These are phyloP conservation scores for Dryobota labecula DNA, from an alignment of 2,888 invertebrate species.

Conservation along the genomic window DNA sequence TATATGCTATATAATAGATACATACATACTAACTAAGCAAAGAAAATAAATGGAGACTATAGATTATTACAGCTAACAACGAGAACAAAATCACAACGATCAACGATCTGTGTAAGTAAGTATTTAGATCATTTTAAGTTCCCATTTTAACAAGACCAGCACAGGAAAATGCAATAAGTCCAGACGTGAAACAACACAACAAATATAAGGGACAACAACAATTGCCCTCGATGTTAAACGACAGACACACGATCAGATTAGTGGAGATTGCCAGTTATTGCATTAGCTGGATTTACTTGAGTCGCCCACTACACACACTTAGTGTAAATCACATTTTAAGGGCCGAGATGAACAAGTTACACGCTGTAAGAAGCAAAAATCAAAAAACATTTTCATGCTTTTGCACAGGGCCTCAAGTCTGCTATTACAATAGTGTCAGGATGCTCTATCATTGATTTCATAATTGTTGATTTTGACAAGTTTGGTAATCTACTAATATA, in stretches of 20 bases:
- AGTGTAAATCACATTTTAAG: constrained; percentile 24
- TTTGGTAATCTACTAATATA: no score
- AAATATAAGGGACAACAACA: constrained; percentile 24
- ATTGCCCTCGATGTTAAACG: constrained; percentile 40
- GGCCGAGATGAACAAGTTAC: not conserved
- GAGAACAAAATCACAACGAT: no score
- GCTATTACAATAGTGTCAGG: no score
- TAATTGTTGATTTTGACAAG: no score
- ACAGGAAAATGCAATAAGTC: not conserved
- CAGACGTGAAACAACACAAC: not conserved
- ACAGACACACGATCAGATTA: constrained; percentile 47
- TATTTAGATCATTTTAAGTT: not conserved
- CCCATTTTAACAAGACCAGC: not conserved
- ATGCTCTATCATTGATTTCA: no score
- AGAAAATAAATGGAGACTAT: no score
- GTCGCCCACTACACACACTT: constrained; percentile 41
- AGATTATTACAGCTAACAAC: no score
- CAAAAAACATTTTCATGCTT: not conserved
- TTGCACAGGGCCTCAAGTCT: no score
- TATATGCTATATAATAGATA: no score
- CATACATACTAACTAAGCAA: no score
- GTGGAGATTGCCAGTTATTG: constrained; percentile 42
- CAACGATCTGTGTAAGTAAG: not conserved
- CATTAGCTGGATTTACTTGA: constrained; percentile 49
- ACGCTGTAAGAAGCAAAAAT: not conserved